Evolutionary conservation across 2,797 vertebrate species (phyloP).

Genomic region (Valencia hispanica): DNA sequence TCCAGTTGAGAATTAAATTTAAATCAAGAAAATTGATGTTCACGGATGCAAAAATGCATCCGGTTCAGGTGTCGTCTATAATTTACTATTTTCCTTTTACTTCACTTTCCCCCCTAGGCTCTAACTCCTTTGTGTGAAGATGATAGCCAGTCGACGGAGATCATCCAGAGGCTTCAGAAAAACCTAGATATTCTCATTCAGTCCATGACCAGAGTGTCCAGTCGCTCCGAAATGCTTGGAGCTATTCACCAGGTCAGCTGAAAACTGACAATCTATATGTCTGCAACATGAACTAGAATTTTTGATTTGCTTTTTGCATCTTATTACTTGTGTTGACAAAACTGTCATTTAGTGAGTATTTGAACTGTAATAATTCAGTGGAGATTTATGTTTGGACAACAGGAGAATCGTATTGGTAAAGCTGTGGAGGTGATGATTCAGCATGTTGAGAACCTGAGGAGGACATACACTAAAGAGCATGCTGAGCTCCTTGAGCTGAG

Average conservation of each 20-base stretch:
- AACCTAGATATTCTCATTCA: constrained; percentile 90
- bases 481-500: constrained; percentile 91
- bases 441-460: constrained; percentile 95
- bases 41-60: background rate
- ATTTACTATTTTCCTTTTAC: background rate
- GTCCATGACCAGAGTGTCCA: constrained; percentile 89
- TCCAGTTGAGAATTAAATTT: too few species aligned
- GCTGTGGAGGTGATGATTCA: constrained; percentile 98
- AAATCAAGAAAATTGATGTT: too few species aligned
- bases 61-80: background rate
- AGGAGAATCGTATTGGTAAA: constrained; percentile 94
- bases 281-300: background rate
- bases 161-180: constrained; percentile 92
- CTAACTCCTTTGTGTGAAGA: constrained; percentile 90
- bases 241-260: constrained; percentile 92
- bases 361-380: background rate
- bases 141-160: constrained; percentile 91
- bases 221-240: constrained; percentile 95
- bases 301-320: background rate
- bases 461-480: constrained; percentile 94
- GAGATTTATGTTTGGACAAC: constrained; percentile 4
- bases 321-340: background rate
- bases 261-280: background rate
- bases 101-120: constrained; percentile 74
- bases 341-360: background rate